phyloP scores from a whole-genome alignment of 2,113 vertebrate genomes.

The Callionymus lyra region DNA sequence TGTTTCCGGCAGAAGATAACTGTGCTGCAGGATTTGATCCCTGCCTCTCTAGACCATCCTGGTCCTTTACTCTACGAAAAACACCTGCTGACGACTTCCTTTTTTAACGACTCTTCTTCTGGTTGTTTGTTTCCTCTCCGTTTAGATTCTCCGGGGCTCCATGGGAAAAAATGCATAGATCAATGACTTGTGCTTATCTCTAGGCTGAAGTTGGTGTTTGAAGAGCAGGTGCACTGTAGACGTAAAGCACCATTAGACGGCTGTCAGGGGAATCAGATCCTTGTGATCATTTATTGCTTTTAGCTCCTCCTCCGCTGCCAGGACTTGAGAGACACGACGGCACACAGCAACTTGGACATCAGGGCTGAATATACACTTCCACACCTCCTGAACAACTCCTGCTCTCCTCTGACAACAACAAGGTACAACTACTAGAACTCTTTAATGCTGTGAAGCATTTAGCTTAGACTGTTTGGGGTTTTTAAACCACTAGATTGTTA shows the following conservation, averaged over 20 bases:
- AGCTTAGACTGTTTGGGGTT: too few relatives aligned
- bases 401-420: conserved; percentile 19
- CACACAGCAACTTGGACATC: conserved; percentile 41
- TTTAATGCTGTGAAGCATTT: too few relatives aligned
- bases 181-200: conserved; percentile 14
- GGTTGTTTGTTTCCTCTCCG: too few relatives aligned
- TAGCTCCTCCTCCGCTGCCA: conserved; percentile 81
- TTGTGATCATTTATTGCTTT: conserved; percentile 53
- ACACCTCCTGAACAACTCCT: conserved; percentile 23
- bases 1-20: conserved; percentile 73
- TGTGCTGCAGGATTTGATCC: conserved; percentile 63
- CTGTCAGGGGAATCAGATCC: conserved; percentile 47
- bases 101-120: conserved; percentile 4
- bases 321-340: conserved; percentile 45
- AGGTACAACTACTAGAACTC: conserved; percentile 45
- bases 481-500: too few relatives aligned
- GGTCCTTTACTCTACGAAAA: conserved; percentile 32
- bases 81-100: conserved; percentile 22
- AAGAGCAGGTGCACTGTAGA: conserved; percentile 51
- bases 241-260: conserved; percentile 48
- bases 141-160: too few relatives aligned
- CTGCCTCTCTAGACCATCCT: conserved; percentile 53
- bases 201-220: conserved; percentile 5
- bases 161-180: conserved; percentile 13
- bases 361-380: conserved; percentile 28